Evolutionary conservation across 2,888 invertebrate species (phyloP), one percentile per base, ranked within the genome.

Genomic region (Acrobasis consociella): DNA sequence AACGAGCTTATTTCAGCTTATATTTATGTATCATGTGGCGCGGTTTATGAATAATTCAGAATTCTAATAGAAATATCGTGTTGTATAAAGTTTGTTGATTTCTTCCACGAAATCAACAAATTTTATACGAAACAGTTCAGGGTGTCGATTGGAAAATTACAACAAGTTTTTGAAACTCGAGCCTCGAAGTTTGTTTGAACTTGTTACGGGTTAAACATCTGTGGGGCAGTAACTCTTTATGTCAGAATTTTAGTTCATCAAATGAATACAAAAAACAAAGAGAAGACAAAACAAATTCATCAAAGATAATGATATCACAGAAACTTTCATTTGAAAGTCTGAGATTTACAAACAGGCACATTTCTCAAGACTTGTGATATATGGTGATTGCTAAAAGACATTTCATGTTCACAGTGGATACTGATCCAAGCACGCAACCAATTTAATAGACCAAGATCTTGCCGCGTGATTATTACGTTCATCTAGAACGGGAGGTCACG

Each of bases 31-130:
- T 70, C 67, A 68, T 67, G 64, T 66, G 72, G 64, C 69, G 62
- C 68, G 68, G 74, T 75, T 75, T 74, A 81, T 85, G 79, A 83
- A 85, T 86, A 76, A 86, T 84, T 82, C 81, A 84, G 70, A 69
- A 72, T 72, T 67, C 64, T 78, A 79, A 80, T 78, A 80, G 78
- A 74, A 78, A 78, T 71, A 80, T 77, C 72, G 77, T 77, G 74
- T 79, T 71, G 76, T 72, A 76, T 77, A 80, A 81, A 81, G 78
- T 79, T 78, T 76, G 67, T 69, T 65, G 68, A 72, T 73, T 71
- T 71, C 76, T 76, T 70, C 72, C 59, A 74, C n/a, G n/a, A n/a
- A n/a, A n/a, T n/a, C n/a, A n/a, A n/a, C n/a, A n/a, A n/a, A n/a
- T n/a, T n/a, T n/a, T n/a, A n/a, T n/a, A n/a, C n/a, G n/a, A n/a